These are phyloP conservation scores for Cephus spinipes DNA, from an alignment of 2,888 invertebrate genomes.

Conservation along the genomic window DNA sequence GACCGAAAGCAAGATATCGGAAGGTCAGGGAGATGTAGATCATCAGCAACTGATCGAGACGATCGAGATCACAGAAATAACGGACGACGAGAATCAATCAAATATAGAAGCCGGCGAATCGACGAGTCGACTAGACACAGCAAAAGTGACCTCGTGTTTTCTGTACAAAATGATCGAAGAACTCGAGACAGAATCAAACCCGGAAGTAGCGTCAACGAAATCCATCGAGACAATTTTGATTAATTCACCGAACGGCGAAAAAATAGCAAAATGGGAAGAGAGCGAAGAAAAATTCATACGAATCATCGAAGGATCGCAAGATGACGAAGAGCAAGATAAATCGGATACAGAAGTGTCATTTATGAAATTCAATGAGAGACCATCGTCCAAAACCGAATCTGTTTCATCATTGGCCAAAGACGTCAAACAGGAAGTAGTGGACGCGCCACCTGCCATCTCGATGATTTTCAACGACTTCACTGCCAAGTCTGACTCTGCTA, in stretches of 20 bases:
- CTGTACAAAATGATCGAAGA: conserved; percentile 46
- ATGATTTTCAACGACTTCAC: neutral
- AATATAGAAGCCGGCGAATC: conserved; percentile 19
- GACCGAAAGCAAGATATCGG: conserved; percentile 19
- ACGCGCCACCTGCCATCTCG: neutral
- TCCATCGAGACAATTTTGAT: conserved; percentile 9
- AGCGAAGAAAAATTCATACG: conserved; percentile 43
- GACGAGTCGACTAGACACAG: conserved; percentile 13
- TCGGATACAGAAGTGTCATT: conserved; percentile 4
- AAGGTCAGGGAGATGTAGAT: conserved; percentile 47
- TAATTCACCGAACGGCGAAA: neutral
- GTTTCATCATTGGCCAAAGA: neutral
- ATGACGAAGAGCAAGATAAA: conserved; percentile 9
- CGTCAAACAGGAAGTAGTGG: neutral
- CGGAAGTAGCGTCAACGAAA: conserved; percentile 23
- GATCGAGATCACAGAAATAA: neutral
- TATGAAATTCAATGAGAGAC: neutral
- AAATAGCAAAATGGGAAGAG: conserved; percentile 42
- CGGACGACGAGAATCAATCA: neutral
- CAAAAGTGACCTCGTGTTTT: conserved; percentile 31
- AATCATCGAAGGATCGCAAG: conserved; percentile 32
- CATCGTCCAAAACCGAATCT: neutral
- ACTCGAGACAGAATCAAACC: conserved; percentile 30
- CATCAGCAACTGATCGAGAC: neutral
- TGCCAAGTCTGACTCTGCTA: neutral